A percentile compares a stretch with the other conserved stretches of the same genome.
Conservation (phyloP, 2,888 invertebrate species). For the Acronicta leporina region DNA sequence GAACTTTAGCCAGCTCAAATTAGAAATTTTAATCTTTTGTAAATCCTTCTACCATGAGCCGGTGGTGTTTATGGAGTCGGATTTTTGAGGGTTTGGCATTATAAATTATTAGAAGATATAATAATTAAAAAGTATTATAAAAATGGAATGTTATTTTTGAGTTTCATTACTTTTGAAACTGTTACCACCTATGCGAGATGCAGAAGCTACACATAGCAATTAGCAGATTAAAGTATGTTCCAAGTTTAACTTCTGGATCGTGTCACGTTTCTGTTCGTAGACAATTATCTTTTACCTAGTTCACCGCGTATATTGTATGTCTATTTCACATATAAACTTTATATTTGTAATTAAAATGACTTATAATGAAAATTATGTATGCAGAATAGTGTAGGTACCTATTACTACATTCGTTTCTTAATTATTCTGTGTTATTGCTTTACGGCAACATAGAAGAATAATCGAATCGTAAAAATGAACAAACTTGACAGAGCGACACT, state of each 20-base stretch:
- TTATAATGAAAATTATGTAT: neutral
- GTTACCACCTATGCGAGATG: neutral
- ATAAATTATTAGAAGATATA: too few species aligned
- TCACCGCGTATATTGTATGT: neutral
- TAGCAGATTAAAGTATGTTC: neutral
- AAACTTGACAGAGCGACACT: conserved; percentile 28
- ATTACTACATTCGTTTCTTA: too few species aligned
- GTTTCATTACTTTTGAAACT: neutral
- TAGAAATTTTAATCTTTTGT: conserved; percentile 82
- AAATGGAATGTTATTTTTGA: conserved; percentile 28
- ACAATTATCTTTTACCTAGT: neutral
- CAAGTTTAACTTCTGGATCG: neutral
- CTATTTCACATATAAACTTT: too few species aligned
- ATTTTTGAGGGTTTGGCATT: conserved; percentile 61
- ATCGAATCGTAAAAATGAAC: conserved; percentile 16
- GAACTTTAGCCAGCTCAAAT: conserved; percentile 81
- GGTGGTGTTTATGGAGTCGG: conserved; percentile 67
- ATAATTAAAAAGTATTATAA: conserved; percentile 53
- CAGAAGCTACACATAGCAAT: conserved; percentile 3
- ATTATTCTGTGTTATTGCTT: too few species aligned
- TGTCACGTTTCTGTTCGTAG: neutral
- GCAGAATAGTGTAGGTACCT: too few species aligned
- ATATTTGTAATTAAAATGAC: neutral
- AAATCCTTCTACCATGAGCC: conserved; percentile 71
- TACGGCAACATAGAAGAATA: conserved; percentile 4